These are phyloP conservation scores for Tolmerus cingulatus DNA, from an alignment of 2,888 invertebrate genomes.

Conservation along the genomic window DNA sequence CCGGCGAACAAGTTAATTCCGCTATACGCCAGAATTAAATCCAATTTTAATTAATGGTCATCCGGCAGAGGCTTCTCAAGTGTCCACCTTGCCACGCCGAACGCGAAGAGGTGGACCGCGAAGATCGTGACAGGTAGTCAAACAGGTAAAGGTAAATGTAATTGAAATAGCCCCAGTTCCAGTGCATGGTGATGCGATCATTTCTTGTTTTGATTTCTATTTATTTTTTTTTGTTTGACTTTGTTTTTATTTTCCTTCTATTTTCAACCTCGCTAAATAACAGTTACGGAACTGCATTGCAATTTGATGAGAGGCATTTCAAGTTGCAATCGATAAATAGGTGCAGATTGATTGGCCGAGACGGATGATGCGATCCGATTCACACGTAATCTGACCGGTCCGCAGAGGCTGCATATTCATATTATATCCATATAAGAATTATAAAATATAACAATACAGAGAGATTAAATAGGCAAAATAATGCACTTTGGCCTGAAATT, in stretches of 20 bases:
- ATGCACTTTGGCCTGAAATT: too few species aligned
- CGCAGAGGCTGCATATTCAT: neutral
- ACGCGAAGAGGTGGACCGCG: neutral
- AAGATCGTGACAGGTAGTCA: neutral
- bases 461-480: too few species aligned
- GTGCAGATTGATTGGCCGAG: neutral
- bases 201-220: neutral
- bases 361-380: neutral
- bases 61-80: neutral
- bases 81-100: neutral
- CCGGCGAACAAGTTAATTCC: neutral
- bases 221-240: neutral
- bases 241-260: neutral
- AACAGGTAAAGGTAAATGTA: neutral
- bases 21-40: neutral
- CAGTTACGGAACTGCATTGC: neutral
- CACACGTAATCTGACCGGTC: neutral
- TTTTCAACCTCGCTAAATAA: neutral
- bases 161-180: neutral
- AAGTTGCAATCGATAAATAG: neutral
- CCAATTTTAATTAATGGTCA: neutral
- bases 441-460: too few species aligned
- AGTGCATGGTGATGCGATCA: neutral
- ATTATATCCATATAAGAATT: neutral
- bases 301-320: neutral